Evolutionary conservation across 2,113 vertebrate genomes (phyloP), one percentile per base, ranked within the genome.

Genomic region (Rhabdornis inornatus): DNA sequence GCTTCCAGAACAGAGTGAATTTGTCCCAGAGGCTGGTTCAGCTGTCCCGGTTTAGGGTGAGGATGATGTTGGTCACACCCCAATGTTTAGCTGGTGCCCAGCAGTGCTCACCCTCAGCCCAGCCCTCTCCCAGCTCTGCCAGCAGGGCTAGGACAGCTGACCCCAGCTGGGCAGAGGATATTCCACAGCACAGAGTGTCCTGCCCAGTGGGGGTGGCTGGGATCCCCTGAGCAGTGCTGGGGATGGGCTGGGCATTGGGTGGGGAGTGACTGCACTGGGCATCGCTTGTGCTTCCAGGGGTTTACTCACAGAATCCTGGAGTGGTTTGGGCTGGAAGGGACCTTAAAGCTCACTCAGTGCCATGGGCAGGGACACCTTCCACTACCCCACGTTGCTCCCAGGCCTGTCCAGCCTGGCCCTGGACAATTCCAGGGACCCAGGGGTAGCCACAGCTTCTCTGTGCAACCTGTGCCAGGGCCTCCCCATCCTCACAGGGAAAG

Each of bases 341-440:
- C 35, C 31, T 2, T 31, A 12, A n/a, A 79, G 5, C 16, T 17
- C 56, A 35, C 5, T 57, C 3, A 8, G 4, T 64, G 30, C 65
- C 65, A 56, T 5, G 21, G 24, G 30, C 40, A 56, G 13, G 30
- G 49, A 35, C 57, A 71, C 9, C 9, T 56, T 10, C 16, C 65
- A 40, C 9, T n/a, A 0, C 4, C 13, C 6, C 49, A 79, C 20
- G 30, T 0, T 11, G 49, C 35, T 56, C 49, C 45, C 21, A 52
- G 17, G 22, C 22, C 18, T 0, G 0, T 33, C 45, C 57, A 80
- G 0, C 17, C 42, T 27, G 35, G 25, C 66, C 24, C 25, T 27
- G 57, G 9, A 3, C 85, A 70, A 20, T 55, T 4, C 47, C 65
- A 79, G 24, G 35, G 42, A 64, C 27, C 30, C 30, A 69, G 25